Conservation (phyloP, 2,888 invertebrate genomes). For the Platerodrilus igneus region DNA sequence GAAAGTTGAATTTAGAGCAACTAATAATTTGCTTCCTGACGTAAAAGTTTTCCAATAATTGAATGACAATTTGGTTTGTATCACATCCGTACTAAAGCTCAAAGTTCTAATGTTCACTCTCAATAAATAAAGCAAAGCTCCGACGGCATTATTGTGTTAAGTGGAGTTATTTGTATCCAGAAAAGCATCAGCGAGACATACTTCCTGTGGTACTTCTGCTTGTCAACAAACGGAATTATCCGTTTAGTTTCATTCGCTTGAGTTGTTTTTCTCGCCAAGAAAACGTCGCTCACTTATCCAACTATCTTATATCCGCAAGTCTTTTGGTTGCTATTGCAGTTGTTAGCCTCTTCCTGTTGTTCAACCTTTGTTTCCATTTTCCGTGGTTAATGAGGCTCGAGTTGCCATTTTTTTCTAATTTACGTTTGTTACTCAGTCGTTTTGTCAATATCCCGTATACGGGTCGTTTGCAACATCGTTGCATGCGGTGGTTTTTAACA, state of each 20-base stretch:
- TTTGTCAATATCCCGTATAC: constrained; percentile 33
- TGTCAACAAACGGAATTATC: constrained; percentile 32
- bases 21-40: too few species aligned
- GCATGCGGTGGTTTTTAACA: constrained; percentile 36
- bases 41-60: too few species aligned
- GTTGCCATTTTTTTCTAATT: constrained; percentile 33
- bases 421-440: constrained; percentile 25
- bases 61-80: too few species aligned
- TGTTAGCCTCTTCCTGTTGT: constrained; percentile 30
- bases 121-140: too few species aligned
- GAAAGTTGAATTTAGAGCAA: too few species aligned
- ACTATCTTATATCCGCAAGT: constrained; percentile 34
- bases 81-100: too few species aligned
- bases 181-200: constrained; percentile 16
- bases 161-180: constrained; percentile 20
- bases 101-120: too few species aligned
- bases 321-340: constrained; percentile 28
- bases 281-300: constrained; percentile 31
- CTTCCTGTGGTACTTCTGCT: constrained; percentile 27
- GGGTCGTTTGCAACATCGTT: constrained; percentile 34
- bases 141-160: too few species aligned
- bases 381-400: constrained; percentile 28
- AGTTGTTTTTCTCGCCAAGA: constrained; percentile 32
- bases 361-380: constrained; percentile 26
- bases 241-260: constrained; percentile 31